Base-by-base conservation (phyloP, 37 sponge, comb jelly and placozoan species). In the Mnemiopsis leidyi region DNA sequence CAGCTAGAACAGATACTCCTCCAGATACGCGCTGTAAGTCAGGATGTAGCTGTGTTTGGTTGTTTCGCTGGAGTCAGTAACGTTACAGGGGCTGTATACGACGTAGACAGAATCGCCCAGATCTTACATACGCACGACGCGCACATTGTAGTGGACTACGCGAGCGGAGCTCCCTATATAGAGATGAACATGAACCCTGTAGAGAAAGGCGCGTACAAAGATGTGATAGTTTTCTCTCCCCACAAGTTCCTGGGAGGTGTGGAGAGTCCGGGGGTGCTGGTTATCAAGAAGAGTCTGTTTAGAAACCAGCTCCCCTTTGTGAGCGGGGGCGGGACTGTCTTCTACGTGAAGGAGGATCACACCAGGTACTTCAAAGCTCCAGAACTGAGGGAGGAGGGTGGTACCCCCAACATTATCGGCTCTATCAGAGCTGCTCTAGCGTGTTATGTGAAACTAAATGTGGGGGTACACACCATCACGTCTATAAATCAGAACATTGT, bases 211-310 rank as follows among this genome's bases (percentile, higher is more conserved):
- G 23, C 61, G n/a, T 94, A 94, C 93, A 97, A 97, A 69, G 97
- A 97, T 94, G 97, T 96, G 36, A 77, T 97, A 2, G 96, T 93
- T 69, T 96, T 97, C 77, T 97, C 97, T 25, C 92, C 94, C 3
- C 97, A 97, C 94, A 97, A 97, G 94, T 97, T 97, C 94, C 94
- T 97, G 20, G 97, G 97, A 29, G 97, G 97, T 38, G 95, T 95
- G 28, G 96, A 94, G 39, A 93, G 94, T 76, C 97, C 97, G 90
- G 96, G 97, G 32, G 92, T 97, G 38, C 93, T 97, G 38, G 95
- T 97, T 20, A 96, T 96, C 28, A 97, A 97, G 93, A 97, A 96
- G 93, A 29, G 35, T 0, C 93, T 97, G 67, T 97, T 97, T 69
- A 69, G 34, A 26, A 94, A 93, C 85, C 68, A 85, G 39, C 82